These are phyloP conservation scores for Halyomorpha halys DNA, from an alignment of 1,140 invertebrate genomes.

Conservation along the genomic window DNA sequence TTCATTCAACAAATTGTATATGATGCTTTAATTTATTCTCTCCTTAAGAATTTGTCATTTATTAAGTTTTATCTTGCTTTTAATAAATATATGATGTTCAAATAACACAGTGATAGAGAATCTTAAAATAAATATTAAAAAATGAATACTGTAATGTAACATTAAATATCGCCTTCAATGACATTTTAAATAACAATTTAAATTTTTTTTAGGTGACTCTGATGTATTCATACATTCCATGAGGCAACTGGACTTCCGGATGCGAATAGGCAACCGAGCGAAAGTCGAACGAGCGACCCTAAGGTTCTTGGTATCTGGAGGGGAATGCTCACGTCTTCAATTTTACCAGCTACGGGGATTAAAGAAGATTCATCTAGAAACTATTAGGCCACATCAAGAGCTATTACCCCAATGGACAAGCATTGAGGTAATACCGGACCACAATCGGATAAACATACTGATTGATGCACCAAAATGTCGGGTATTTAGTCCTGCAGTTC, in stretches of 20 bases:
- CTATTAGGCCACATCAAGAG: neutral
- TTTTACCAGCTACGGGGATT: neutral
- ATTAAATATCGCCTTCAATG: too few species aligned
- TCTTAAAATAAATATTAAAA: too few species aligned
- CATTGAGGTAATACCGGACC: neutral
- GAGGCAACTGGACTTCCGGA: constrained; percentile 6
- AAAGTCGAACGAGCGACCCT: constrained; percentile 5
- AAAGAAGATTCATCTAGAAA: neutral
- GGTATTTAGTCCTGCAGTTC: neutral
- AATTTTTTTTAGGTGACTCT: constrained; percentile 9
- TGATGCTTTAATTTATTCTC: too few species aligned
- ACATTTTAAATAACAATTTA: too few species aligned
- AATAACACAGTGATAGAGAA: too few species aligned
- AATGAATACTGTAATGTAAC: too few species aligned
- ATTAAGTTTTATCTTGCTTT: too few species aligned
- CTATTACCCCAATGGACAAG: constrained; percentile 2
- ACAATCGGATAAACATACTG: neutral
- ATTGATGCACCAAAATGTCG: neutral
- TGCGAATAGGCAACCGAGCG: constrained; percentile 4
- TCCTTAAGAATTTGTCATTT: too few species aligned
- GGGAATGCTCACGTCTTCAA: neutral
- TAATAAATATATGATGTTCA: too few species aligned
- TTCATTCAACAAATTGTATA: too few species aligned
- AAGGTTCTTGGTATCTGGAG: constrained; percentile 3
- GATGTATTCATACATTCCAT: constrained; percentile 5